Base-by-base conservation (phyloP, 1,140 invertebrate species). In the Camponotus pennsylvanicus region DNA sequence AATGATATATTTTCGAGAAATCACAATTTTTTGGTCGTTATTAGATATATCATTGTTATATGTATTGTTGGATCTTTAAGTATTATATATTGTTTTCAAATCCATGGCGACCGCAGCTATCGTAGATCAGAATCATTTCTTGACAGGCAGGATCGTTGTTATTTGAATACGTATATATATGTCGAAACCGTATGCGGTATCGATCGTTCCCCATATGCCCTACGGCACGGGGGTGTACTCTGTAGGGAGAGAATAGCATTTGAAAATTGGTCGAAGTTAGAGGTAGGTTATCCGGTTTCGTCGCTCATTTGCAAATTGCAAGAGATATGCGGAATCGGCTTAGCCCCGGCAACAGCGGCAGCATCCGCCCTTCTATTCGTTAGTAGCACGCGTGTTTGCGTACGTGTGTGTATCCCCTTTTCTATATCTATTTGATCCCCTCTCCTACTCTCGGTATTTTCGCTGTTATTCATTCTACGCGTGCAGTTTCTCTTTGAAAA, bases 251-350 rank as follows among this genome's bases (percentile, higher is more conserved):
- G 59, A 57, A 73, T 67, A 69, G 69, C 64, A 45, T 84, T 87
- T 76, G 70, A 85, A 87, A 77, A 87, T 87, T 87, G 63, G 80
- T 76, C n/a, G n/a, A 87, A 87, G 80, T 87, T 87, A 69, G 86
- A 75, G 85, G 55, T 37, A 34, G 86, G 79, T 79, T 87, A 87
- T 89, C 80, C 86, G 79, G 76, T 87, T 87, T 87, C 75, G 76
- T 86, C 87, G 86, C 64, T 89, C 88, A 89, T 89, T 87, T 89
- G 88, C 86, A 89, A 89, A 89, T 89, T 89, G 88, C 88, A 76
- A 73, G 88, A 85, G 86, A 75, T 85, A 88, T 64, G 86, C 49
- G 66, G 67, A 87, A 87, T 77, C 73, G 66, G 80, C 79, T 89
- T 87, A 83, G 70, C 61, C 45, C 49, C 79, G 32, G n/a, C 45